These are phyloP conservation scores for Parauchenoglanis ngamensis DNA, from an alignment of 2,797 vertebrate genomes.

Conservation along the genomic window DNA sequence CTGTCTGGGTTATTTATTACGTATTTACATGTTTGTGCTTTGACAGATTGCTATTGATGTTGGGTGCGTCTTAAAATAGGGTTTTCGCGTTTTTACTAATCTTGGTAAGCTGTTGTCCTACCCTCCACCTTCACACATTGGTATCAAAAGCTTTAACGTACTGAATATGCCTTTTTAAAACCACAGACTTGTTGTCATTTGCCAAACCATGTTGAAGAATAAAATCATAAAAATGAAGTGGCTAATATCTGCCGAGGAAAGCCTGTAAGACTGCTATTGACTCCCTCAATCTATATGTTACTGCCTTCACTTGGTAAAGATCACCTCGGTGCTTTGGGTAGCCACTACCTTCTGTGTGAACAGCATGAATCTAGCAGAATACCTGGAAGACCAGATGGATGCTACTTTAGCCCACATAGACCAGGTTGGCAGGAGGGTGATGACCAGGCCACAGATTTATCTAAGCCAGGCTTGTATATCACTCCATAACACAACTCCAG, in stretches of 20 bases:
- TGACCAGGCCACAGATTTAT: background rate
- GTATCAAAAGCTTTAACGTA: background rate
- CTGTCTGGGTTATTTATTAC: conserved; percentile 50
- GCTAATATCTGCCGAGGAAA: background rate
- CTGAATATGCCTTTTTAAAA: conserved; percentile 19
- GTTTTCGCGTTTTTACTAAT: conserved; percentile 16
- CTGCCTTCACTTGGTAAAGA: background rate
- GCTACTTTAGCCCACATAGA: conserved; percentile 40
- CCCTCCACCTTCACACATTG: conserved; percentile 21
- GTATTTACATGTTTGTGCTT: conserved; percentile 50
- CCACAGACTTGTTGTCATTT: background rate
- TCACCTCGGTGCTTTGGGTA: background rate
- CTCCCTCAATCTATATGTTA: background rate
- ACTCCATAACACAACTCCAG: background rate
- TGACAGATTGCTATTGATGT: conserved; percentile 49
- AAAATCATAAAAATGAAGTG: conserved; percentile 4
- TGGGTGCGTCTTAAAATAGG: conserved; percentile 32
- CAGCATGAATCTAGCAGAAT: conserved; percentile 25
- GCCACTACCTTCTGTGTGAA: background rate
- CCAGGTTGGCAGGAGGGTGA: background rate
- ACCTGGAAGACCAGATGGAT: conserved; percentile 5
- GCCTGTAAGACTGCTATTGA: background rate
- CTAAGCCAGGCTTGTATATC: background rate
- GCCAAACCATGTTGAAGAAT: background rate
- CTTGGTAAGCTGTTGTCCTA: conserved; percentile 28